phyloP scores from a whole-genome alignment of 1,140 invertebrate species.

The Heliconius congener region DNA sequence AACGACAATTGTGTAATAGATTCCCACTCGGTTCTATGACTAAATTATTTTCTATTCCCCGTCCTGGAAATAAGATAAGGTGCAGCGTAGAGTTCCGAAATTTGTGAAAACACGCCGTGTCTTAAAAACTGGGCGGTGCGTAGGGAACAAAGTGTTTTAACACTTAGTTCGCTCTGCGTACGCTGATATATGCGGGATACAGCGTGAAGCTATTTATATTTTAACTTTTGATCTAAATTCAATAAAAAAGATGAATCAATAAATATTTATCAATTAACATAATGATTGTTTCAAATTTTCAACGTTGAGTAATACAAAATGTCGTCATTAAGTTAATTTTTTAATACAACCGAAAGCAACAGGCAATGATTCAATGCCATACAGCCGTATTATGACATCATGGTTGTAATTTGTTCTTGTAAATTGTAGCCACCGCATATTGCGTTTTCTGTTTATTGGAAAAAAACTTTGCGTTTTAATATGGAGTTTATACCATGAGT shows the following conservation, averaged over 20 bases:
- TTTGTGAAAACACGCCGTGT: too few species aligned
- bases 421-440: neutral
- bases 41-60: too few species aligned
- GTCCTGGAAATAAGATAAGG: too few species aligned
- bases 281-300: conserved; percentile 1
- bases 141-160: too few species aligned
- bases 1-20: too few species aligned
- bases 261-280: neutral
- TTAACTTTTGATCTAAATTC: neutral
- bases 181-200: too few species aligned
- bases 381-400: conserved; percentile 23
- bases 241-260: too few species aligned
- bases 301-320: conserved; percentile 10
- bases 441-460: conserved; percentile 4
- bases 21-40: too few species aligned
- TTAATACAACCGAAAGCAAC: conserved; percentile 27
- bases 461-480: conserved; percentile 4
- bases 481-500: neutral
- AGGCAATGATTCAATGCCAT: conserved; percentile 29
- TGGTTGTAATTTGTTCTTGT: neutral
- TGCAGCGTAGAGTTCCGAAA: too few species aligned
- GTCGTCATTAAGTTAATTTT: conserved; percentile 22
- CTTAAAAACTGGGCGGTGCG: too few species aligned
- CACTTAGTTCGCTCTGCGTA: too few species aligned
- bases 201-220: neutral